Conservation (phyloP, 2,113 vertebrate genomes). For the Oreocharis arfaki region DNA sequence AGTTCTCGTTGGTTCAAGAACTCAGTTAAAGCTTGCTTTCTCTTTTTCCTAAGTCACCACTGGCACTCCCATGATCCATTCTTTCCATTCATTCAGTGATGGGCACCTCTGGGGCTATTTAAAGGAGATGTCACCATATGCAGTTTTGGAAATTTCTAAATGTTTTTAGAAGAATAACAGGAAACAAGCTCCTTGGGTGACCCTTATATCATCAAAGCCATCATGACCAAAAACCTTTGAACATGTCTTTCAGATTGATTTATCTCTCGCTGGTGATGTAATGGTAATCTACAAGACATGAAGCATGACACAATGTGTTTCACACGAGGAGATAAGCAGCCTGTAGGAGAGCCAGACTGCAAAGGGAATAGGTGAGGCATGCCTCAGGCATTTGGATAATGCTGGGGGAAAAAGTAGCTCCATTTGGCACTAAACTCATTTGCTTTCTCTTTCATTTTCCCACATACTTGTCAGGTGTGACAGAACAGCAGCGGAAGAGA, state of each 20-base stretch:
- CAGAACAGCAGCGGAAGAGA: neutral
- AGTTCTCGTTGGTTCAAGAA: neutral
- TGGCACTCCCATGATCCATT: neutral
- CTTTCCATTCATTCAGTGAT: neutral
- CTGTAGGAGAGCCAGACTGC: neutral
- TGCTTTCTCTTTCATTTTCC: neutral
- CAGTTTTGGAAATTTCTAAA: slow-evolving; percentile 21
- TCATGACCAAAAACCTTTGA: slow-evolving; percentile 30
- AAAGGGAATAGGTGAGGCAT: neutral
- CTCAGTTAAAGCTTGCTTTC: neutral
- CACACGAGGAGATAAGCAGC: neutral
- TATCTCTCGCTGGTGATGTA: slow-evolving; percentile 14
- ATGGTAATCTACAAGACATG: neutral
- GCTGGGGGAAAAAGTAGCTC: neutral
- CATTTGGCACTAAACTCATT: neutral
- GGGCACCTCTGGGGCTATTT: neutral
- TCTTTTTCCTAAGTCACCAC: neutral
- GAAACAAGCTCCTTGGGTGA: slow-evolving; percentile 59
- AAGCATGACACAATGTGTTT: neutral
- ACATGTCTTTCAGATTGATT: slow-evolving; percentile 15
- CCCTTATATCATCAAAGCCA: neutral
- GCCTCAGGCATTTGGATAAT: neutral
- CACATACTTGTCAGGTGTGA: neutral
- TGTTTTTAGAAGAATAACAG: slow-evolving; percentile 66
- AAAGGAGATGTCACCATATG: neutral